Evolutionary conservation across 2,797 vertebrate genomes (phyloP).

Genomic region (Dendrocincla tyrannina): DNA sequence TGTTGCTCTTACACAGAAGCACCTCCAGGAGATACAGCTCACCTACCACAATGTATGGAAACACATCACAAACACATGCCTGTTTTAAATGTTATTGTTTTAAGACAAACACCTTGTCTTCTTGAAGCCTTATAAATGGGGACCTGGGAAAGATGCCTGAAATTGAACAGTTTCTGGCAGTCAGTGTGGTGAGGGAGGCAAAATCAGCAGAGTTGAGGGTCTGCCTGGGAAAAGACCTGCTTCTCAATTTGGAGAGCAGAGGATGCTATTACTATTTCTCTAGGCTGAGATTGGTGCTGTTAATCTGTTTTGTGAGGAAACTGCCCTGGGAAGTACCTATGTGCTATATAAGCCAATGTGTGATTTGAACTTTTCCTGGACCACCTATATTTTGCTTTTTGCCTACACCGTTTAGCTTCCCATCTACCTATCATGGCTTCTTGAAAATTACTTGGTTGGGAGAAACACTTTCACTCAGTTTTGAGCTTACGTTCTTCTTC

Average conservation of each 20-base stretch:
- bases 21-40: not conserved
- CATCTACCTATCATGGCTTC: not conserved
- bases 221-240: not conserved
- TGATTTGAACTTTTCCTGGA: not conserved
- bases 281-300: not conserved
- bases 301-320: not conserved
- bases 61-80: not conserved
- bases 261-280: not conserved
- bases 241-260: not conserved
- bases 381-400: conserved; percentile 17
- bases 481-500: not conserved
- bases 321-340: not conserved
- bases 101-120: not conserved
- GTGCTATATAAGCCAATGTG: not conserved
- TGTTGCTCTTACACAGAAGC: not conserved
- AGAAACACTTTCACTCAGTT: not conserved
- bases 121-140: not conserved
- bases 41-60: not conserved
- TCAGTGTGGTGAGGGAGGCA: not conserved
- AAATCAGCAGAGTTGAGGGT: not conserved
- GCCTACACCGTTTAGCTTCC: not conserved
- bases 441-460: not conserved
- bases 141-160: not conserved
- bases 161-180: not conserved
- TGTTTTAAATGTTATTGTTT: not conserved